phyloP scores from a whole-genome alignment of 2,113 vertebrate species.

The Scartelaos histophorus region DNA sequence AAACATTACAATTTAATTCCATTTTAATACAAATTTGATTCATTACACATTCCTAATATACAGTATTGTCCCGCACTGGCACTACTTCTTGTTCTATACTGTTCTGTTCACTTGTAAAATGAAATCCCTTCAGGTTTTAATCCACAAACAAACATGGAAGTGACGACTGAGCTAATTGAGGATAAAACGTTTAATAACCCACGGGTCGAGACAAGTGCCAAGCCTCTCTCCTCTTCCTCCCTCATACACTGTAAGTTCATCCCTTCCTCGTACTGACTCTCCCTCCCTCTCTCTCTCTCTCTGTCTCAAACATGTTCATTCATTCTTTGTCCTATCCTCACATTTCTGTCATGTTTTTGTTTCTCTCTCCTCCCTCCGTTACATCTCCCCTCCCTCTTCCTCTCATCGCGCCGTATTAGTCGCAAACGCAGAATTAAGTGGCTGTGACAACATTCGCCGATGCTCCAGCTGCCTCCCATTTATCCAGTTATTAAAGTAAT shows the following conservation, averaged over 20 bases:
- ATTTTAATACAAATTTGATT: no score
- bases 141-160: conserved; percentile 43
- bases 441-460: conserved; percentile 70
- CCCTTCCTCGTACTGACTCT: no score
- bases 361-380: conserved; percentile 7
- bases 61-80: no score
- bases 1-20: no score
- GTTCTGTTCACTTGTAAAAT: neutral
- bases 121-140: conserved; percentile 23
- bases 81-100: no score
- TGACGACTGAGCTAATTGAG: conserved; percentile 69
- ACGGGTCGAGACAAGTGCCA: conserved; percentile 48
- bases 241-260: neutral
- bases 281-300: conserved; percentile 22
- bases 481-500: conserved; percentile 79
- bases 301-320: conserved; percentile 28
- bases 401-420: conserved; percentile 67
- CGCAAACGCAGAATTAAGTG: conserved; percentile 68
- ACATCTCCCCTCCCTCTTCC: conserved; percentile 38
- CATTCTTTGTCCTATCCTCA: conserved; percentile 28
- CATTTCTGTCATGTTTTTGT: conserved; percentile 39
- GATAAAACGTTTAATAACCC: conserved; percentile 67
- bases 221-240: conserved; percentile 27
- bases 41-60: no score
- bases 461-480: conserved; percentile 74